Evolutionary conservation across 2,888 invertebrate genomes (phyloP).

Genomic region (Frankliniella intonsa): DNA sequence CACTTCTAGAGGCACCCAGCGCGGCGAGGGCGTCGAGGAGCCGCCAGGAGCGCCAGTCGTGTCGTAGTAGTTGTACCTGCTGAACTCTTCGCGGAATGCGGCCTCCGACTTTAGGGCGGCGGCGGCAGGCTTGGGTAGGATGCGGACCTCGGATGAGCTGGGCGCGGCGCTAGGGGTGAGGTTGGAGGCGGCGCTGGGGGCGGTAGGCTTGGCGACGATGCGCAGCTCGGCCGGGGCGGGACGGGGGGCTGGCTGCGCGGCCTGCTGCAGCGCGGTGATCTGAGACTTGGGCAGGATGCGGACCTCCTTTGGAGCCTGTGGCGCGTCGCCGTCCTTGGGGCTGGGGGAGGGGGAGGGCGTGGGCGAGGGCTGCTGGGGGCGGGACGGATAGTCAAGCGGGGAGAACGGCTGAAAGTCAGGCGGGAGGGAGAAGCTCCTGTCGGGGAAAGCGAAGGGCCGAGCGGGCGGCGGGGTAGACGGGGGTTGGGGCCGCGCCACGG

Average conservation of each 20-base stretch:
- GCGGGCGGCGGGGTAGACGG: background rate
- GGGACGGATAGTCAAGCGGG: background rate
- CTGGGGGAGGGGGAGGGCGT: background rate
- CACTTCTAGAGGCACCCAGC: background rate
- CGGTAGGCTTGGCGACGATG: background rate
- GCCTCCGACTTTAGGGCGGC: background rate
- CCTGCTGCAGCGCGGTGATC: background rate
- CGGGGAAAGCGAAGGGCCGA: slow-evolving; percentile 2
- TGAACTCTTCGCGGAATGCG: slow-evolving; percentile 11
- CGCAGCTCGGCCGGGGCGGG: background rate
- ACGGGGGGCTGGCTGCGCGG: background rate
- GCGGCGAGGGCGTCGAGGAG: background rate
- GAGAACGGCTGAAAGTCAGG: slow-evolving; percentile 12
- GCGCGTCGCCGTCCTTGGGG: background rate
- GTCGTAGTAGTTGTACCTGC: slow-evolving; percentile 4
- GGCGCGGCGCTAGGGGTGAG: background rate
- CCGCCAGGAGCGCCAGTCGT: background rate
- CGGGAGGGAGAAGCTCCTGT: slow-evolving; percentile 15
- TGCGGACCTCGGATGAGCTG: background rate
- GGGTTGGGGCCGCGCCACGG: background rate
- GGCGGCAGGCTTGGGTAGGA: background rate
- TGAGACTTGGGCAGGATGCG: slow-evolving; percentile 16
- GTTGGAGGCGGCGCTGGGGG: background rate
- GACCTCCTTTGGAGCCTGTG: background rate
- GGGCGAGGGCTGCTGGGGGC: background rate